These are phyloP conservation scores for Setophaga petechia DNA, from an alignment of 2,113 vertebrate species.

Conservation along the genomic window DNA sequence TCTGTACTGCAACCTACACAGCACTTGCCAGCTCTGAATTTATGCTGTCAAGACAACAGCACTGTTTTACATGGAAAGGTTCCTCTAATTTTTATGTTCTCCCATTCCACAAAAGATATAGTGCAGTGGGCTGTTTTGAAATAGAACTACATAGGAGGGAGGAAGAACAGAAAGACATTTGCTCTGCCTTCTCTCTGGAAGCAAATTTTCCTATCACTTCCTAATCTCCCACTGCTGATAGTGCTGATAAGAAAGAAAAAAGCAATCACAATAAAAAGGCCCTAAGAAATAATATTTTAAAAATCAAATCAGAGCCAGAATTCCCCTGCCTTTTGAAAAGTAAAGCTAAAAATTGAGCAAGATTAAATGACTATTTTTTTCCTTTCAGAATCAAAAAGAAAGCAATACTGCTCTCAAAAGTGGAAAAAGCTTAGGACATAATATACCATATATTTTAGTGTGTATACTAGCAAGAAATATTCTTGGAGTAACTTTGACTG, in stretches of 20 bases:
- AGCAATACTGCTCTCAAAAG: not conserved
- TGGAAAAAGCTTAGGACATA: not conserved
- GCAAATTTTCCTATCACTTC: not conserved
- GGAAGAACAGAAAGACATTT: not conserved
- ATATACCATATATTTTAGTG: not conserved
- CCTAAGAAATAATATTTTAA: not conserved
- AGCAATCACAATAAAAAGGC: not conserved
- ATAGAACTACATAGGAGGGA: not conserved
- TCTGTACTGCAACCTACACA: not conserved
- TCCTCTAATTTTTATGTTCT: not conserved
- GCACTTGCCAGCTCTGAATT: not conserved
- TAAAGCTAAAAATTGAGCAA: not conserved
- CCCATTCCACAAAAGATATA: not conserved
- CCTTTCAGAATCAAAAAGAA: not conserved
- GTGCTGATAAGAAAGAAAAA: not conserved
- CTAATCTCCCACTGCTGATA: not conserved
- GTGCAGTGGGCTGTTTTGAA: not conserved
- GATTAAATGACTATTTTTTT: not conserved
- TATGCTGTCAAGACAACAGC: not conserved
- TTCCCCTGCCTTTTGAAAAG: not conserved
- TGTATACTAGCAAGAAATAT: not conserved
- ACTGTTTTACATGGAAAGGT: not conserved
- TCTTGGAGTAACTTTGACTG: not conserved
- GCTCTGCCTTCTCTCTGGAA: not conserved
- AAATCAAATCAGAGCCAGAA: not conserved